A percentile compares a stretch with the other conserved stretches of the same genome.
Evolutionary conservation across 2,113 vertebrate species (phyloP).

Genomic region (Sakesphorus luctuosus): DNA sequence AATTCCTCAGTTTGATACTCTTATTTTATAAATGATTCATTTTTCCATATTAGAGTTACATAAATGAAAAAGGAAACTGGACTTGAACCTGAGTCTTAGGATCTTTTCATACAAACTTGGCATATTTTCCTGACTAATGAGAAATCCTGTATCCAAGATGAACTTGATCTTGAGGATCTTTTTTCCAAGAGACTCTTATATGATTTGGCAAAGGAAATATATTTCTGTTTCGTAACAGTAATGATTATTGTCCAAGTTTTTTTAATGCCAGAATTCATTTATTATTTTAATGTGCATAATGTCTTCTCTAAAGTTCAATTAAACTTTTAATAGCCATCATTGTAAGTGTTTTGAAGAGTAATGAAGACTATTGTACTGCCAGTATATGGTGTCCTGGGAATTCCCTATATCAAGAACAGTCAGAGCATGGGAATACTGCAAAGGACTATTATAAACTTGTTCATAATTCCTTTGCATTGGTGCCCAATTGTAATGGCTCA

Average conservation of each 20-base stretch:
- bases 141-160: neutral
- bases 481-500: neutral
- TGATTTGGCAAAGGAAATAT: neutral
- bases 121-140: neutral
- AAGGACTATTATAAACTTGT: neutral
- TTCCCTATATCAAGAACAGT: neutral
- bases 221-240: neutral
- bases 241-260: neutral
- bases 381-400: neutral
- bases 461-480: neutral
- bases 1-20: neutral
- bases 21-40: neutral
- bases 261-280: neutral
- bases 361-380: neutral
- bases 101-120: neutral
- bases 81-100: neutral
- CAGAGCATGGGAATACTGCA: neutral
- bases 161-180: neutral
- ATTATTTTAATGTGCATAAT: neutral
- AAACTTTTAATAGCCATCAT: neutral
- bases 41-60: neutral
- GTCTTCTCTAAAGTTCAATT: neutral
- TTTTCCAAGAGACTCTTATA: neutral
- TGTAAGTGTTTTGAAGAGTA: neutral
- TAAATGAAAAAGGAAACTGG: neutral